Percentiles rank a stretch among this genome's conserved stretches.
These are phyloP conservation scores for Rallus crepitans DNA, from an alignment of 2,797 vertebrate species.

Conservation along the genomic window DNA sequence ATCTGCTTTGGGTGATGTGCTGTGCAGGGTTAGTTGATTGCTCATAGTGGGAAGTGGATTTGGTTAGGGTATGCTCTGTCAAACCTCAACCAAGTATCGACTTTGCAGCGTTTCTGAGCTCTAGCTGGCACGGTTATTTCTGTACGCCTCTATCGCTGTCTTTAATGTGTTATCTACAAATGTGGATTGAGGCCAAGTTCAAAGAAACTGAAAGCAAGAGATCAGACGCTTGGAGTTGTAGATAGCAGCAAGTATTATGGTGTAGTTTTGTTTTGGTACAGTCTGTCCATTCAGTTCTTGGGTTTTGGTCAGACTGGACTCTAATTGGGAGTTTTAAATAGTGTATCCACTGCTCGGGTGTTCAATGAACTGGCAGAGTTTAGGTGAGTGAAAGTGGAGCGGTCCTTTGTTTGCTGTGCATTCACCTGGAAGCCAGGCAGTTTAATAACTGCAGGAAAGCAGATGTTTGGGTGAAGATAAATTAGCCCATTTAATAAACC, in stretches of 20 bases:
- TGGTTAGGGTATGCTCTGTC: neutral
- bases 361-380: constrained; percentile 19
- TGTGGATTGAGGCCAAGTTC: neutral
- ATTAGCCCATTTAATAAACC: neutral
- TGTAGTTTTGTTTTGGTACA: neutral
- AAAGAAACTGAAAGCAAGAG: constrained; percentile 31
- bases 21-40: neutral
- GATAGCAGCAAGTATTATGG: fast-evolving
- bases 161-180: neutral
- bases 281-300: fast-evolving
- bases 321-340: neutral
- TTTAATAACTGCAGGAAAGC: constrained; percentile 14
- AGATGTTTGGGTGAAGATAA: neutral
- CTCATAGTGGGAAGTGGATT: neutral
- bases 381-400: constrained; percentile 19
- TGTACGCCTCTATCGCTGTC: neutral
- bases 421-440: constrained; percentile 7
- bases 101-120: fast-evolving
- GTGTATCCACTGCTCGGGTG: neutral
- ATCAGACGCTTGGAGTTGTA: neutral
- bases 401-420: neutral
- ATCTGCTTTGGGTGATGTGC: fast-evolving
- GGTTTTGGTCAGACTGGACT: neutral
- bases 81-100: neutral
- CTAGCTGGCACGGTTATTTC: neutral